Evolutionary conservation across 2,797 vertebrate genomes (phyloP).

Genomic region (Myotis daubentonii): DNA sequence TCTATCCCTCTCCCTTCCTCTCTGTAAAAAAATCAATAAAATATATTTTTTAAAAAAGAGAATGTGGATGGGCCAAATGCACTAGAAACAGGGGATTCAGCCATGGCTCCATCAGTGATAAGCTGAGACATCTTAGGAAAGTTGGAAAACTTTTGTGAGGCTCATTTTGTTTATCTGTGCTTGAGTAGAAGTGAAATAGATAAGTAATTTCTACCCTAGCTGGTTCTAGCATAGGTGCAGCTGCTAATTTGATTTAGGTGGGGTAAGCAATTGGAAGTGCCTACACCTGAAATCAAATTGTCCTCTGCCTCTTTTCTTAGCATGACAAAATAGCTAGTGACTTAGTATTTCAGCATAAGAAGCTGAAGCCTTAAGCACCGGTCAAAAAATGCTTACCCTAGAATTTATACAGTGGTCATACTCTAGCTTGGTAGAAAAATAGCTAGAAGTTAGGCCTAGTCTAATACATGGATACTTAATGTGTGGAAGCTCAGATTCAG

Average conservation of each 20-base stretch:
- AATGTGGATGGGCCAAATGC: neutral
- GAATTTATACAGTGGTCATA: neutral
- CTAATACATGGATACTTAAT: neutral
- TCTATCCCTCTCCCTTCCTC: too few species aligned
- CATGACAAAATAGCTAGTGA: neutral
- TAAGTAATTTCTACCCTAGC: neutral
- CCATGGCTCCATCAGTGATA: neutral
- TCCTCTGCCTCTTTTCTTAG: neutral
- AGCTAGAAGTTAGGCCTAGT: neutral
- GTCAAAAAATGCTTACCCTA: neutral
- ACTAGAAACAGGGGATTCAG: neutral
- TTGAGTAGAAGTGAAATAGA: neutral
- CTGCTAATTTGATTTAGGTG: neutral
- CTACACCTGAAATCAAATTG: neutral
- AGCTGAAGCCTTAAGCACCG: slow-evolving; percentile 10
- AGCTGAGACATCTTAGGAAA: neutral
- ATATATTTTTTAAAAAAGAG: neutral
- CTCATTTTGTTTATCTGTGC: neutral
- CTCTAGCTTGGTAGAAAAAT: neutral
- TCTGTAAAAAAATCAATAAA: too few species aligned
- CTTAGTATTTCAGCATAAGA: neutral
- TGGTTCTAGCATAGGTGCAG: neutral
- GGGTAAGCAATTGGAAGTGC: neutral
- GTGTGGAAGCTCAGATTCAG: neutral
- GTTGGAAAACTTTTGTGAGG: neutral